Base-by-base conservation (phyloP, 92 coral and sea anemone species). In the Isaurus tuberculatus region DNA sequence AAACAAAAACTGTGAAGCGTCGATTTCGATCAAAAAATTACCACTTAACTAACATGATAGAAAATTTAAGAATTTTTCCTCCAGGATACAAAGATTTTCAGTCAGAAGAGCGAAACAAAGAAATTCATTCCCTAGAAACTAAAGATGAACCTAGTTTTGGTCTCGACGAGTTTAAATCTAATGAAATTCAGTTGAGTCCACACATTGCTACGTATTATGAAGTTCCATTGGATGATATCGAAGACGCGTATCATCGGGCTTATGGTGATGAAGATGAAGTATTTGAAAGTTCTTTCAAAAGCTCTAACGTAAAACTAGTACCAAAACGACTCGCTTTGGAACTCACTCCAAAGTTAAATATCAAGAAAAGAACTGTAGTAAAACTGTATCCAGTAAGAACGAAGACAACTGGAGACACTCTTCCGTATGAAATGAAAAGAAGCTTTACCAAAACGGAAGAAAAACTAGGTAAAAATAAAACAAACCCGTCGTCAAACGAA, bases 381-480 rank as follows among this genome's bases (percentile, higher is more conserved):
- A 25, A 77, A 53, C 67, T 75, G 51, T 53, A 34, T 29, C 81
- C 81, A 27, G 33, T 28, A 19, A 77, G 36, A 77, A 26, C 22
- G 11, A 36, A 2, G 0, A 30, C 22, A 27, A 13, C 19, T 44
- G 60, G 70, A 9, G 23, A 58, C 33, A 77, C 20, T 3, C 17
- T 74, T 16, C 44, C 20, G 33, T 77, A 58, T 19, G 82, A 57
- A 34, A 8, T 57, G 49, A 26, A 61, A 7, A 65, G 8, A 20
- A 58, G 32, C 26, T 33, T 27, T 2, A 30, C 8, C 14, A 2
- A 57, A 15, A 74, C 46, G 3, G 40, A 29, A 33, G 40, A n/a
- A 0, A 32, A 33, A 13, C 60, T 5, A 72, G 19, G 19, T 20
- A 26, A 16, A 33, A 77, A 1, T 48, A 57, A 1, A 0, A 34